These are phyloP conservation scores for Hippocampus abdominalis DNA, from an alignment of 2,113 vertebrate genomes.

Conservation along the genomic window DNA sequence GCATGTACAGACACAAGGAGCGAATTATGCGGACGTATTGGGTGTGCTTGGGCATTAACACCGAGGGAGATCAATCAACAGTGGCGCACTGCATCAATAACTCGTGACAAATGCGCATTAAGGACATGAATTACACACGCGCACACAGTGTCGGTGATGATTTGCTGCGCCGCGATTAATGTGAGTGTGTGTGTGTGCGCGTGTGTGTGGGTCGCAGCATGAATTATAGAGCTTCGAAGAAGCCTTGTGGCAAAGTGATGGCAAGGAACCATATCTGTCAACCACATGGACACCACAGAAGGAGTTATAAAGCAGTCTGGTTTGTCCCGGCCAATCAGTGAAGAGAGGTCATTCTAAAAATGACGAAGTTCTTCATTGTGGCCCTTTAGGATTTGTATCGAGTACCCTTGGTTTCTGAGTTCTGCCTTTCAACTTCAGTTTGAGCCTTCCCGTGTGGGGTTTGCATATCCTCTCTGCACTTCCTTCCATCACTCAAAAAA, in stretches of 20 bases:
- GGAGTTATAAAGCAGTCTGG: too few species aligned
- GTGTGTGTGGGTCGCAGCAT: neutral
- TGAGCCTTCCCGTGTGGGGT: too few species aligned
- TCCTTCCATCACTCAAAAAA: too few species aligned
- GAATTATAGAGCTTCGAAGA: neutral
- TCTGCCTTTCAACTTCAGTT: too few species aligned
- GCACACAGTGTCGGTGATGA: neutral
- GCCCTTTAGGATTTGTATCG: too few species aligned
- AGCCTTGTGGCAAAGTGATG: neutral
- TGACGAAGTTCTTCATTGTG: too few species aligned
- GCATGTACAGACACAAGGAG: neutral
- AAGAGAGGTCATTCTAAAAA: too few species aligned
- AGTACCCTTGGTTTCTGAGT: too few species aligned
- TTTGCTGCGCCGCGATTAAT: neutral
- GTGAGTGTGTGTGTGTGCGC: neutral
- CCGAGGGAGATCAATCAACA: conserved; percentile 1
- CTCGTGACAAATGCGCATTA: neutral
- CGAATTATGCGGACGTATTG: neutral
- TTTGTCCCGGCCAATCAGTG: too few species aligned
- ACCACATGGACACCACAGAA: too few species aligned
- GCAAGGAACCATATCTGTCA: too few species aligned
- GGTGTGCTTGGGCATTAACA: neutral
- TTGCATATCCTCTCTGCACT: too few species aligned
- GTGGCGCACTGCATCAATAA: neutral
- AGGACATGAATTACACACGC: neutral